phyloP scores from a whole-genome alignment of 2,113 vertebrate species.

The Aphyosemion australe region DNA sequence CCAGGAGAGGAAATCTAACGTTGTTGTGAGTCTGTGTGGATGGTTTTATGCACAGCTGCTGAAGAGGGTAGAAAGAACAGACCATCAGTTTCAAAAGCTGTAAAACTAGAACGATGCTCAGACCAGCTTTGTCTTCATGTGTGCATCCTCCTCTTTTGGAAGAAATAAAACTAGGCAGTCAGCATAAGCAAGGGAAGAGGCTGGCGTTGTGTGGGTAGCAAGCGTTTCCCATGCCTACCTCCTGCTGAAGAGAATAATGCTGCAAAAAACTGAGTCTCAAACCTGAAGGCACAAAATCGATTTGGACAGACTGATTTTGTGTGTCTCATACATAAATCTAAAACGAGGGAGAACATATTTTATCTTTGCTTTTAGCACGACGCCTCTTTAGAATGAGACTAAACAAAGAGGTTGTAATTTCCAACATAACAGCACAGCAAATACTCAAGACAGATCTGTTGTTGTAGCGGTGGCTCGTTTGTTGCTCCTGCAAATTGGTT shows the following conservation, averaged over 20 bases:
- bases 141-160: constrained; percentile 22
- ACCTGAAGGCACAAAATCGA: neutral
- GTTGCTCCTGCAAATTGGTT: constrained; percentile 31
- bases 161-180: constrained; percentile 20
- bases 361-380: neutral
- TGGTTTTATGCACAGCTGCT: constrained; percentile 17
- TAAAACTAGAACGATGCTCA: constrained; percentile 39
- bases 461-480: constrained; percentile 37
- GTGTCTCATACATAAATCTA: neutral
- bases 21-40: constrained; percentile 39
- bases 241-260: constrained; percentile 19
- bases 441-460: constrained; percentile 39
- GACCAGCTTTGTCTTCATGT: constrained; percentile 48
- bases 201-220: constrained; percentile 18
- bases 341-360: neutral
- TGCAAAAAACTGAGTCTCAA: constrained; percentile 14
- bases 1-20: constrained; percentile 14
- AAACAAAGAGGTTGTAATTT: constrained; percentile 11
- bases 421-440: constrained; percentile 16
- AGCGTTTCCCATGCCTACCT: constrained; percentile 26
- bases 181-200: neutral
- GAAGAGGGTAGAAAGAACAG: neutral
- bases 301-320: neutral
- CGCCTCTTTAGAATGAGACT: neutral
- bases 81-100: constrained; percentile 40